Evolutionary conservation across 2,888 invertebrate genomes (phyloP), one percentile per base, ranked within the genome.

Genomic region (Malthinus flaveolus): DNA sequence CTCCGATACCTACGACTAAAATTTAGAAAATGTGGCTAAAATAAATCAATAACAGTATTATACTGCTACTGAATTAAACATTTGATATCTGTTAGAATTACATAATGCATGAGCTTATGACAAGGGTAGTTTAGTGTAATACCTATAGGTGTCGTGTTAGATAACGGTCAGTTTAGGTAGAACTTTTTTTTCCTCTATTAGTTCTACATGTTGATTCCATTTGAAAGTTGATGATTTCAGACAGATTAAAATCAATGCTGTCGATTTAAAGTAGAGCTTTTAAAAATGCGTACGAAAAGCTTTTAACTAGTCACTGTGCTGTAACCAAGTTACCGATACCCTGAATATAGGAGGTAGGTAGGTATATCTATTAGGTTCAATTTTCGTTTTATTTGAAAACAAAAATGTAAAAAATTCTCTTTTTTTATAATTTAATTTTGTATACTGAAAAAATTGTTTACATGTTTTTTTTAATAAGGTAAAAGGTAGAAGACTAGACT

Each of bases 201-300:
- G 8, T 6, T 15, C 39, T 4, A 15, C 39, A 9, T 42, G 39
- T 42, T 42, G 9, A 15, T 39, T 39, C 15, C 13, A n/a, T 5
- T 42, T 15, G 15, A 42, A 42, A 23, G 2, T 15, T 15, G 23
- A 42, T 15, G 6, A 4, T 15, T 42, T 23, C 45, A 37, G 50
- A 56, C 52, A 52, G 57, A 52, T 57, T 57, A 52, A 52, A 57
- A 57, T 57, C 57, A 52, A 57, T 57, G 48, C 42, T 35, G 32
- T 57, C 48, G 32, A 12, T 37, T 49, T 47, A 44, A 15, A 44
- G 32, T 46, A 44, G 9, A 23, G 58, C 58, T 58, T 58, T 58
- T 58, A 58, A 49, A 48, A 44, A 48, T 44, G 48, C 49, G 37
- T 57, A 52, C 35, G 23, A 32, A 58, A 58, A 58, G 58, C 58